These are phyloP conservation scores for Copidosoma aretas DNA, from an alignment of 2,888 invertebrate species.

Conservation along the genomic window DNA sequence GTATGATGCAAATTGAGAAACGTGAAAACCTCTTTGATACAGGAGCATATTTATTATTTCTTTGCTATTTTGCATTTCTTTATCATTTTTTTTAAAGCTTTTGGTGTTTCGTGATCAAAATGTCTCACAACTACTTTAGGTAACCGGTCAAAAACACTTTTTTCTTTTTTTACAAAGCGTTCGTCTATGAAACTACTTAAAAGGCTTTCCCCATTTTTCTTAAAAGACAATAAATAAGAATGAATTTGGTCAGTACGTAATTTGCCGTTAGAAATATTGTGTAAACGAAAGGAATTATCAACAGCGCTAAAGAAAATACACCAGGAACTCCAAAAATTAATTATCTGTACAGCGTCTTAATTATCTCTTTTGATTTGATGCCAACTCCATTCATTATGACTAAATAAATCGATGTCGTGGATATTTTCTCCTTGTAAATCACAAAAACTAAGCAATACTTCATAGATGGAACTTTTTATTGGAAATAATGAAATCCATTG, in stretches of 20 bases:
- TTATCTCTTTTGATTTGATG: slow-evolving; percentile 43
- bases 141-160: no score
- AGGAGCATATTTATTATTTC: no score
- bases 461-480: slow-evolving; percentile 41
- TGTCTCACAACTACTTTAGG: no score
- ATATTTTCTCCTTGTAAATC: slow-evolving; percentile 35
- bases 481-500: slow-evolving; percentile 40
- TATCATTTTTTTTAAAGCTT: no score
- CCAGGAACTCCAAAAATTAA: not conserved
- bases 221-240: slow-evolving; percentile 1
- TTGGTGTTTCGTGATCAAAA: no score
- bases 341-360: slow-evolving; percentile 34
- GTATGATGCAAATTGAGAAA: no score
- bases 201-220: not conserved
- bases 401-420: slow-evolving; percentile 3
- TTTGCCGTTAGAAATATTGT: slow-evolving; percentile 9
- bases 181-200: no score
- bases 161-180: no score
- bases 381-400: slow-evolving; percentile 8
- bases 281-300: slow-evolving; percentile 2
- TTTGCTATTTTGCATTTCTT: no score
- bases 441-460: slow-evolving; percentile 35
- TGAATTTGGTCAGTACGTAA: not conserved
- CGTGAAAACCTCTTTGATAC: no score
- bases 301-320: not conserved